A percentile compares a stretch with the other conserved stretches of the same genome.
Evolutionary conservation across 2,113 vertebrate species (phyloP).

Genomic region (Anser cygnoides): DNA sequence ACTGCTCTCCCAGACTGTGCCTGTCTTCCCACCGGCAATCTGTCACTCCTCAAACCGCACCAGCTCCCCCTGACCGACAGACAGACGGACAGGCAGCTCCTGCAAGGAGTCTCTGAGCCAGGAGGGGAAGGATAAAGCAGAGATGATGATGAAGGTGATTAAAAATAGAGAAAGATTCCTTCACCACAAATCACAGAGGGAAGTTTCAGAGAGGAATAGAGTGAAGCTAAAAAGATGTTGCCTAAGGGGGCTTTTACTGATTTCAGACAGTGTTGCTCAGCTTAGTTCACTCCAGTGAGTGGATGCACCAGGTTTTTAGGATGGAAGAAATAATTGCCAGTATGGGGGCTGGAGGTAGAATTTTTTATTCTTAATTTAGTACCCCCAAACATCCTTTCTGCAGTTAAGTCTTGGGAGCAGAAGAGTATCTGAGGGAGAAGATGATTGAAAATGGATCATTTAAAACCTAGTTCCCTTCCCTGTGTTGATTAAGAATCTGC

Average conservation of each 20-base stretch:
- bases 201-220: conserved; percentile 39
- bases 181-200: not conserved
- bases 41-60: conserved; percentile 52
- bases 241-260: conserved; percentile 65
- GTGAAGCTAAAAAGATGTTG: conserved; percentile 51
- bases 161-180: conserved; percentile 58
- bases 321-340: conserved; percentile 44
- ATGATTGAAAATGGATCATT: conserved; percentile 10
- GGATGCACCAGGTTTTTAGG: conserved; percentile 33
- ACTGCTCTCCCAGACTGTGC: conserved; percentile 22
- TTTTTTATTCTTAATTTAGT: conserved; percentile 29
- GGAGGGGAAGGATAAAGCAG: not conserved
- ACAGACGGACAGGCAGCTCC: conserved; percentile 33
- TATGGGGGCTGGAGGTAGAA: not conserved
- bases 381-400: conserved; percentile 29
- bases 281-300: conserved; percentile 47
- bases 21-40: conserved; percentile 48
- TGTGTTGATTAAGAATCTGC: conserved; percentile 17
- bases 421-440: not conserved
- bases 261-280: conserved; percentile 51
- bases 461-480: not conserved
- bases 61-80: conserved; percentile 15
- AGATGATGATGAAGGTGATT: conserved; percentile 30
- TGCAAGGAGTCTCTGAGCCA: not conserved
- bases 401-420: conserved; percentile 19